Conservation (phyloP, 2,888 invertebrate genomes). For the Troglohyphantes excavatus region DNA sequence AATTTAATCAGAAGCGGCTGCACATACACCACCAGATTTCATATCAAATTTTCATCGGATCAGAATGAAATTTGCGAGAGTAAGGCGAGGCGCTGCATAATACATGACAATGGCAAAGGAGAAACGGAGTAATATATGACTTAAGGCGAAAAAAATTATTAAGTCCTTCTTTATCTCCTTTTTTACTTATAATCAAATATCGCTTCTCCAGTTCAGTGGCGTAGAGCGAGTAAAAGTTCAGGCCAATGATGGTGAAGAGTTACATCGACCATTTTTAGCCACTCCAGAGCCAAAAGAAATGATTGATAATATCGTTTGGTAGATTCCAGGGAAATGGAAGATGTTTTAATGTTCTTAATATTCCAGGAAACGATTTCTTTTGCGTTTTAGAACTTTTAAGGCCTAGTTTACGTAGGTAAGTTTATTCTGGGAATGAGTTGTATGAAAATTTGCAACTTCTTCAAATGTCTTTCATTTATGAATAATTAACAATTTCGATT, state of each 20-base stretch:
- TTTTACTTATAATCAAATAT: conserved; percentile 33
- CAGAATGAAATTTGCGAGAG: conserved; percentile 31
- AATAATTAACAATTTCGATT: no score
- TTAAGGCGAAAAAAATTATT: conserved; percentile 26
- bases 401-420: no score
- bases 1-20: conserved; percentile 58
- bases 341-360: no score
- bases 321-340: no score
- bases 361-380: no score
- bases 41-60: conserved; percentile 54
- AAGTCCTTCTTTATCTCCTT: conserved; percentile 39
- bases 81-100: conserved; percentile 35
- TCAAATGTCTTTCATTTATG: no score
- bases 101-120: conserved; percentile 23
- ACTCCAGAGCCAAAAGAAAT: neutral
- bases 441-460: no score
- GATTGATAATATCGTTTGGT: neutral
- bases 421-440: no score
- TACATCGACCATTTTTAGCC: conserved; percentile 18
- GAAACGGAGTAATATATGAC: conserved; percentile 10
- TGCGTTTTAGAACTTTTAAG: no score
- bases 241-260: neutral
- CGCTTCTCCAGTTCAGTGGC: neutral
- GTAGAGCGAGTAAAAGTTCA: neutral
- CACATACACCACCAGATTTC: conserved; percentile 30